Base-by-base conservation (phyloP, 1,140 invertebrate species). In the Halotydeus destructor region DNA sequence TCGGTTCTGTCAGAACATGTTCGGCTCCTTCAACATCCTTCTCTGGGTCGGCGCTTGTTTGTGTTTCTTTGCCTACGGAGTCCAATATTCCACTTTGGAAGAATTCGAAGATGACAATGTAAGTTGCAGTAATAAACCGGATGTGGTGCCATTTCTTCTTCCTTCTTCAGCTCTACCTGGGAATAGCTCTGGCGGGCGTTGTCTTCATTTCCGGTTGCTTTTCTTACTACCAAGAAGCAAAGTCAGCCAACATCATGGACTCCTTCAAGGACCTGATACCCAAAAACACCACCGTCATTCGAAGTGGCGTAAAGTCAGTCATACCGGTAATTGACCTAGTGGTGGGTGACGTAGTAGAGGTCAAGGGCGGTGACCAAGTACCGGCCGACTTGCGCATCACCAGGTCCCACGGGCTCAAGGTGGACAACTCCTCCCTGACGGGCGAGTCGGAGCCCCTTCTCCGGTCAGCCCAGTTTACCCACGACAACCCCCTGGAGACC, bases 401-500 rank as follows among this genome's bases (percentile, higher is more conserved):
- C 57, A 78, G 83, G 61, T 74, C 79, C 21, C 74, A 78, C 54
- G 78, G 76, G 49, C 85, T 89, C 57, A 91, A 91, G 65, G 71
- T 58, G 81, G 67, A 69, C 52, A 69, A 69, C 53, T 69, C 68
- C 3, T 69, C 67, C 2, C 66, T 96, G 55, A 96, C 89, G 49
- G 88, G 89, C 52, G 89, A 96, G 67, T 93, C 86, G 32, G 86
- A 94, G 61, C 85, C 88, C 0, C 86, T 93, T 55, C 77, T 78
- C 43, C 74, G 86, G 55, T 76, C 78, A 46, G 64, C 78, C 12
- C 83, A 93, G 49, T 88, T 81, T 57, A 93, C 86, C 40, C 74
- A 91, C 60, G 84, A 93, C 50, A 93, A 94, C 62, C 88, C 88
- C 1, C 63, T 94, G 51, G 88, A 96, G 68, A 93, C 88, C 24